Base-by-base conservation (phyloP, 2,113 vertebrate genomes). In the Lycaon pictus region DNA sequence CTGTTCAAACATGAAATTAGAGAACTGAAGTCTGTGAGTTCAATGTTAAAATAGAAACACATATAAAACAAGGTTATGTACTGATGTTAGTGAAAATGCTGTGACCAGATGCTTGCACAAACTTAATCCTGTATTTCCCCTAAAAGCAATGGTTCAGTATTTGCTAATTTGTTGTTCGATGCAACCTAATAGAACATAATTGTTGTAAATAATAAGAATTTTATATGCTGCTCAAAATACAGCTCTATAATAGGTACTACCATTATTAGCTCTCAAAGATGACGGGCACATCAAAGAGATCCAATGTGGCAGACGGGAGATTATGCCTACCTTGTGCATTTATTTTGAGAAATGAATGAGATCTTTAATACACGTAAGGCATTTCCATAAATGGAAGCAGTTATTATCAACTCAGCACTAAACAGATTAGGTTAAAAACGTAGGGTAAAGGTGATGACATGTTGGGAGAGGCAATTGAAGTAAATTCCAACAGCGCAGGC, bases 321-420 rank as follows among this genome's bases (percentile, higher is more conserved):
- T 72, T 23, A 93, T 3, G 2, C 10, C 51, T n/a, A 80, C 7
- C 29, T 86, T 55, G 37, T 10, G 1, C 48, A 62, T 72, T 92
- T 65, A 16, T 79, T 71, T 87, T 91, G 9, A 96, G 35, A 92
- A 92, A 69, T 81, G 92, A 79, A 92, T 48, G 32, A 74, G 63
- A 69, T 88, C 32, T 88, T 62, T 56, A 56, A 76, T 58, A 25
- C 27, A 91, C 7, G 4, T 60, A 60, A 93, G 88, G 76, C 22
- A 84, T 51, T 58, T 79, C 56, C 63, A 88, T 37, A 93, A 86
- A 79, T 58, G 53, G 29, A 95, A 85, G 23, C 71, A 77, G 0
- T 87, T 74, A 80, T 83, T 69, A 90, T 37, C 35, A 60, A 35
- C 27, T n/a, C 37, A 77, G 37, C 74, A 76, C 58, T 37, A 35